phyloP scores from a whole-genome alignment of 2,113 vertebrate species.

The Periophthalmodon schlosseri region DNA sequence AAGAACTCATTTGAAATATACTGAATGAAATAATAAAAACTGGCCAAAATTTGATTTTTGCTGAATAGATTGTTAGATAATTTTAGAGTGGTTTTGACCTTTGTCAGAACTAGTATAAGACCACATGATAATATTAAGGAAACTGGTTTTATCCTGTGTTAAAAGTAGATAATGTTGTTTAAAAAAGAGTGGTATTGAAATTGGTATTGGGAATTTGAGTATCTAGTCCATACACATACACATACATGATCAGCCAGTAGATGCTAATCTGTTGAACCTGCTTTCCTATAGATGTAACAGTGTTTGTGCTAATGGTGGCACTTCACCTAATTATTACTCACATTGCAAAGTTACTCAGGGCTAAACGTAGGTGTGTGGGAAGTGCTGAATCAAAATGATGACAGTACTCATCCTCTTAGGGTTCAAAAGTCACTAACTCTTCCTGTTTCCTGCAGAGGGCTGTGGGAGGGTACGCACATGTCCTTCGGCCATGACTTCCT shows the following conservation, averaged over 20 bases:
- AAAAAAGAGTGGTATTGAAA: too few species aligned
- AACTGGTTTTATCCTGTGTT: too few species aligned
- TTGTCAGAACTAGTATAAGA: too few species aligned
- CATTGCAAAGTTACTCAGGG: neutral
- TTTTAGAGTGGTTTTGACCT: too few species aligned
- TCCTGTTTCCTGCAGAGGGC: conserved; percentile 70
- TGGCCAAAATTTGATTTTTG: too few species aligned
- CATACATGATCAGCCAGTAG: conserved; percentile 7
- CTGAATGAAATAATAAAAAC: too few species aligned
- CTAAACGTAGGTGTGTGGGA: conserved; percentile 43
- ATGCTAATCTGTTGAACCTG: neutral
- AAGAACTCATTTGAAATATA: too few species aligned
- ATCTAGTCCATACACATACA: too few species aligned
- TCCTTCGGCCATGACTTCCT: conserved; percentile 55
- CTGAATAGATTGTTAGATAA: too few species aligned
- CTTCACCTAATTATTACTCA: neutral
- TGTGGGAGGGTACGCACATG: conserved; percentile 40
- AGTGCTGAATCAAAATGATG: conserved; percentile 51
- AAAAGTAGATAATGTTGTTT: too few species aligned
- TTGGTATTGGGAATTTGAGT: too few species aligned
- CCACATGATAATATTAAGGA: too few species aligned
- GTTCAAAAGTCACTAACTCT: conserved; percentile 70
- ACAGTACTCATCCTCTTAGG: conserved; percentile 67
- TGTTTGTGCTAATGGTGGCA: conserved; percentile 5
- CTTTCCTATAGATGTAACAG: neutral